A percentile compares a stretch with the other conserved stretches of the same genome.
phyloP scores from a whole-genome alignment of 1,140 invertebrate genomes.

The Dendrolimus punctatus region DNA sequence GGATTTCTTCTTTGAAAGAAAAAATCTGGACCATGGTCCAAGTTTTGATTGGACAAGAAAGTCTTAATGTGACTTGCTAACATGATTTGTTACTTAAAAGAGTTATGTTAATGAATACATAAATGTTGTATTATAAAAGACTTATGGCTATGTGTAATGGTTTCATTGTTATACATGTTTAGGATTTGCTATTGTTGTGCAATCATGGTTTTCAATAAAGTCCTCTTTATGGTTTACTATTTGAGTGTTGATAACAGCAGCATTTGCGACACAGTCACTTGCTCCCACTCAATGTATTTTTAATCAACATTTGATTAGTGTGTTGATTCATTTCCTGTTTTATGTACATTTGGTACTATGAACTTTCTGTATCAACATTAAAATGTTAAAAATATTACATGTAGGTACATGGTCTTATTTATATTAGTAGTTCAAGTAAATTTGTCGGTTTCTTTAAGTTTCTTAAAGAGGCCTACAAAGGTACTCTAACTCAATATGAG shows the following conservation, averaged over 20 bases:
- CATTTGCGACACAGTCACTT: slow-evolving; percentile 17
- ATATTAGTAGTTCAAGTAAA: too few species aligned
- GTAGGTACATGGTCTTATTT: too few species aligned
- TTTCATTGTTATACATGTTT: slow-evolving; percentile 51
- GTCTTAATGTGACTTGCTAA: too few species aligned
- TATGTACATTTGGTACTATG: slow-evolving; percentile 1
- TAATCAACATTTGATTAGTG: slow-evolving; percentile 47
- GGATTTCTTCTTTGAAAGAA: too few species aligned
- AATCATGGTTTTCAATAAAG: slow-evolving; percentile 67
- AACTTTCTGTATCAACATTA: not conserved
- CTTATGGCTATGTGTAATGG: slow-evolving; percentile 29
- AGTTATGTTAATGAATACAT: slow-evolving; percentile 7
- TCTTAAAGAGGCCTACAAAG: too few species aligned
- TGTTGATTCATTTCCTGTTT: slow-evolving; percentile 38
- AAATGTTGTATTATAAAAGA: slow-evolving; percentile 25
- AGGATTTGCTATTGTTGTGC: slow-evolving; percentile 57
- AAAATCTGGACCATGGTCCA: too few species aligned
- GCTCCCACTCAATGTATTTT: slow-evolving; percentile 21
- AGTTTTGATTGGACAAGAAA: too few species aligned
- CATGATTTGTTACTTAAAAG: too few species aligned
- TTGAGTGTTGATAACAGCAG: slow-evolving; percentile 35
- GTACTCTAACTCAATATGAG: too few species aligned
- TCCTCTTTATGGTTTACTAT: slow-evolving; percentile 49
- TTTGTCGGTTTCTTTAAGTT: too few species aligned
- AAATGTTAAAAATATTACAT: too few species aligned